Percentiles rank a stretch among this genome's conserved stretches.
Conservation (phyloP, 2,888 invertebrate genomes). For the Scrobipalpa atriplicella region DNA sequence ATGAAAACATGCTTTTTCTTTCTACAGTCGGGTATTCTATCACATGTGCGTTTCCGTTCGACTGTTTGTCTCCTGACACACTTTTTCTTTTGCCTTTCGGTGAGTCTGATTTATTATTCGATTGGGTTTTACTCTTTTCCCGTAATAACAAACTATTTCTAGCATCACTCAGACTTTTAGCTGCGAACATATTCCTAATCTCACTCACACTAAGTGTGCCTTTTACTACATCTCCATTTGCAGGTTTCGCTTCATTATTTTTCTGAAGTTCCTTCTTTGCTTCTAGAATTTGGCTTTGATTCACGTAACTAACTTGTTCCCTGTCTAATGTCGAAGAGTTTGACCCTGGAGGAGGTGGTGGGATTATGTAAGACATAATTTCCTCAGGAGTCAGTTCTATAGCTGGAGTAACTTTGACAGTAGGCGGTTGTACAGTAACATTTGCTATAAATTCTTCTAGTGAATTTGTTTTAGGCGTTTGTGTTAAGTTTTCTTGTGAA, state of each 20-base stretch:
- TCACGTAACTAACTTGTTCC: conserved; percentile 68
- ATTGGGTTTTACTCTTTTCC: conserved; percentile 66
- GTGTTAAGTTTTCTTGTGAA: conserved; percentile 54
- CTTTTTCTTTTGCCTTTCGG: conserved; percentile 76
- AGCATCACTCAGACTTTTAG: conserved; percentile 77
- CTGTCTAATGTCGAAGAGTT: conserved; percentile 76
- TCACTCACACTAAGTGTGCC: conserved; percentile 83
- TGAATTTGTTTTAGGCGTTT: conserved; percentile 80
- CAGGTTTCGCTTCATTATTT: conserved; percentile 54
- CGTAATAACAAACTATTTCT: conserved; percentile 77
- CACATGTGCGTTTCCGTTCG: conserved; percentile 78
- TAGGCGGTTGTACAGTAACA: conserved; percentile 91
- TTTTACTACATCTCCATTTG: conserved; percentile 78
- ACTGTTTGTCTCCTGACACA: conserved; percentile 63
- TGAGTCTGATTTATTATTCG: conserved; percentile 67
- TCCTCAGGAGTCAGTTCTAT: conserved; percentile 91
- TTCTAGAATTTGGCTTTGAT: conserved; percentile 66
- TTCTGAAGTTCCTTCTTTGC: conserved; percentile 51
- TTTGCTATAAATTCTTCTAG: conserved; percentile 93
- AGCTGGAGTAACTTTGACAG: conserved; percentile 87
- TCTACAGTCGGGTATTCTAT: conserved; percentile 89
- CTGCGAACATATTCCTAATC: conserved; percentile 78
- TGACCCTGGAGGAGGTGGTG: conserved; percentile 85
- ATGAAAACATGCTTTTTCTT: conserved; percentile 88
- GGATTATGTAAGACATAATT: conserved; percentile 93